Percentiles rank a stretch among this genome's conserved stretches.
These are phyloP conservation scores for Parnassius apollo DNA, from an alignment of 2,888 invertebrate genomes.

Conservation along the genomic window DNA sequence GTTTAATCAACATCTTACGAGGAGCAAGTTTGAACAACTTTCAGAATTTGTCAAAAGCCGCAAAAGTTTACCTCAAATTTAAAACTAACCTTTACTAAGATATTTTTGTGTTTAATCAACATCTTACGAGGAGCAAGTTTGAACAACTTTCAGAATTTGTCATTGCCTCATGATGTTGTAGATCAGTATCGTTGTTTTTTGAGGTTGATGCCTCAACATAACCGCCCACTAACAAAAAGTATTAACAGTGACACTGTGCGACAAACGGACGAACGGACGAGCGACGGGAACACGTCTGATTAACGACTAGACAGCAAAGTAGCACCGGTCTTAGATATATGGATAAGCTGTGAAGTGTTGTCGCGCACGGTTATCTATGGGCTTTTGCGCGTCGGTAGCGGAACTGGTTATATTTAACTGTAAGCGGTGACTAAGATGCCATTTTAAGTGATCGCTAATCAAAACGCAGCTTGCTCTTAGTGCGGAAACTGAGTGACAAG, in stretches of 20 bases:
- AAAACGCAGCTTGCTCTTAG: neutral
- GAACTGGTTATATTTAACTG: constrained; percentile 16
- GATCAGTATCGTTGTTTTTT: no score
- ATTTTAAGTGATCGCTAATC: neutral
- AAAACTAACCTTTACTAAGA: no score
- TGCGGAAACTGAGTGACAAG: no score
- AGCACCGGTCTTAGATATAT: constrained; percentile 28
- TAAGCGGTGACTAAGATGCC: constrained; percentile 3
- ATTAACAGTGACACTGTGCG: constrained; percentile 29
- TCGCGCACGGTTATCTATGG: constrained; percentile 13
- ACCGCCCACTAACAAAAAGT: constrained; percentile 5
- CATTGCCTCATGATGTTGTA: neutral
- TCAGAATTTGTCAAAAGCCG: neutral
- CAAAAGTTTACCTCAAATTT: no score
- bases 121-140: no score
- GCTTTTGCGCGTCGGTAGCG: constrained; percentile 15
- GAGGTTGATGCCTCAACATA: neutral
- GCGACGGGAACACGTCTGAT: constrained; percentile 50
- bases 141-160: neutral
- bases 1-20: no score
- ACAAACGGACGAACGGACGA: constrained; percentile 33
- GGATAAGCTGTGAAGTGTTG: constrained; percentile 29
- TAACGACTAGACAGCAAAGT: constrained; percentile 38
- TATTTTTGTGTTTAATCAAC: no score
- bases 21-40: no score